Evolutionary conservation across 2,113 vertebrate species (phyloP).

Genomic region (Shinisaurus crocodilurus): DNA sequence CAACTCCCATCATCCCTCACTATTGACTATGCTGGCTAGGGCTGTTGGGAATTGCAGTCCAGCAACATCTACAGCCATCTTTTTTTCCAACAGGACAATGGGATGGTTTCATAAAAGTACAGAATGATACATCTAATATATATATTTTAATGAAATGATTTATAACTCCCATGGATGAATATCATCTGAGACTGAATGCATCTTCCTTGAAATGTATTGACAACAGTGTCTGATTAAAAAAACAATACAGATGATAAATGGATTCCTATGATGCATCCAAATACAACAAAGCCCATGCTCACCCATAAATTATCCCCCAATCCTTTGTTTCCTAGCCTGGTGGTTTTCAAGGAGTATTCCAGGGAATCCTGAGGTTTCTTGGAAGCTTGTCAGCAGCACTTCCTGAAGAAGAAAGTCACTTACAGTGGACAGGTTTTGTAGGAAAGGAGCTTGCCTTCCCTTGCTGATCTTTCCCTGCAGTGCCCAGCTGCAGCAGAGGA

Average conservation of each 20-base stretch:
- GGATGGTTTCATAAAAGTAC: neutral
- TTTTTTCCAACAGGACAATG: neutral
- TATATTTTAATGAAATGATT: conserved; percentile 5
- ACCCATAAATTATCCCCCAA: neutral
- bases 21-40: too few species aligned
- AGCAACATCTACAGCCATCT: neutral
- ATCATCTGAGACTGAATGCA: neutral
- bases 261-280: neutral
- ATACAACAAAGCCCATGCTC: neutral
- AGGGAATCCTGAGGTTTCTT: neutral
- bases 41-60: too few species aligned
- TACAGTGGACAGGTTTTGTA: too few species aligned
- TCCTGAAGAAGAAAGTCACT: too few species aligned
- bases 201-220: neutral
- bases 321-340: neutral
- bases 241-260: neutral
- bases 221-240: neutral
- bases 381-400: neutral
- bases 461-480: neutral
- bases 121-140: neutral
- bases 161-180: neutral
- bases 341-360: neutral
- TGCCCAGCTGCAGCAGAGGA: neutral
- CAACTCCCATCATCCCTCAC: too few species aligned
- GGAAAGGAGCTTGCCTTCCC: neutral